Conservation (phyloP, 2,888 invertebrate species). For the Metopia argyrocephala region DNA sequence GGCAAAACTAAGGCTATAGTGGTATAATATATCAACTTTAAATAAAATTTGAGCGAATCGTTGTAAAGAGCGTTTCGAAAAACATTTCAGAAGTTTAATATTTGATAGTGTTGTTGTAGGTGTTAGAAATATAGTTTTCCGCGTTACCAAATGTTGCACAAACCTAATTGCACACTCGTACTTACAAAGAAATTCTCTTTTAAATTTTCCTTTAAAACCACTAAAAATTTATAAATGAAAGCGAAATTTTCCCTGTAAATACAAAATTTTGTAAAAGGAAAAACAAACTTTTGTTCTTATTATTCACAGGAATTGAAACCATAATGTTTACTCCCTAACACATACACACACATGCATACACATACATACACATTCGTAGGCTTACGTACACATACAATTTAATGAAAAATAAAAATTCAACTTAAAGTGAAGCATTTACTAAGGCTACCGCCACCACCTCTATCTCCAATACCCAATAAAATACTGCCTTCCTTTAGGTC, state of each 20-base stretch:
- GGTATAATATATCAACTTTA: too few species aligned
- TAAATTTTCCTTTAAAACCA: slow-evolving; percentile 55
- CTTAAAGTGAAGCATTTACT: slow-evolving; percentile 37
- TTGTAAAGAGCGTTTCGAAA: too few species aligned
- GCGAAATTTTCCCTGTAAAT: slow-evolving; percentile 51
- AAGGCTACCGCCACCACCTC: not conserved
- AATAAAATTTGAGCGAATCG: too few species aligned
- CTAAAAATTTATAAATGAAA: slow-evolving; percentile 60
- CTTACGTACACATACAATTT: slow-evolving; percentile 37
- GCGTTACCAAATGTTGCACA: too few species aligned
- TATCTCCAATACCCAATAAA: not conserved
- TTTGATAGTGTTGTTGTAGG: too few species aligned
- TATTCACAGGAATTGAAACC: slow-evolving; percentile 18
- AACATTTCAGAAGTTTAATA: too few species aligned
- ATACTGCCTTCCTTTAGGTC: slow-evolving; percentile 8
- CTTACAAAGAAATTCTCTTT: slow-evolving; percentile 32
- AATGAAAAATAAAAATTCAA: slow-evolving; percentile 43
- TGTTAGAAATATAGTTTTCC: too few species aligned
- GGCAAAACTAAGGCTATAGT: too few species aligned
- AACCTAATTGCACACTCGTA: slow-evolving; percentile 24
- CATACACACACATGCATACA: not conserved
- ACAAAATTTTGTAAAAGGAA: slow-evolving; percentile 1
- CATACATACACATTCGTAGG: too few species aligned
- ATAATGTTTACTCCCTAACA: slow-evolving; percentile 1
- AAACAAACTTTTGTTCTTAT: slow-evolving; percentile 19